These are phyloP conservation scores for Halotydeus destructor DNA, from an alignment of 1,140 invertebrate genomes.

Conservation along the genomic window DNA sequence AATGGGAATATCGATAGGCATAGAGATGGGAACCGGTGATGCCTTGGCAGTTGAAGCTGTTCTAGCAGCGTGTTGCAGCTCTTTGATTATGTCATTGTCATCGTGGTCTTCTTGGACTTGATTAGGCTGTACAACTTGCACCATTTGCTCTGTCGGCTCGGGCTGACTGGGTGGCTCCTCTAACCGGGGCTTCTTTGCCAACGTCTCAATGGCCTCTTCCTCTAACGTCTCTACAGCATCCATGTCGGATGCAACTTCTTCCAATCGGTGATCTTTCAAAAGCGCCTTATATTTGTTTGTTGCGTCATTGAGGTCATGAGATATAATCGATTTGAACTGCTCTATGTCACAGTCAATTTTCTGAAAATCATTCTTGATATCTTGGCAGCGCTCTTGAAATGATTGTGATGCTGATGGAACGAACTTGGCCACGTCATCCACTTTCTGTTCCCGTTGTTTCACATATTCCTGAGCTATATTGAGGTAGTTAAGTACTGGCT, in stretches of 20 bases:
- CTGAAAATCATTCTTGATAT: background rate
- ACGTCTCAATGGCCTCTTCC: too few relatives aligned
- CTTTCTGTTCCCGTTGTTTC: background rate
- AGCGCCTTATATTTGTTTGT: constrained; percentile 1
- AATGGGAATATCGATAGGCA: too few relatives aligned
- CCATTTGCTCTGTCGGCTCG: too few relatives aligned
- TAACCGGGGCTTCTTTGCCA: too few relatives aligned
- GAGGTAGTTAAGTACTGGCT: background rate
- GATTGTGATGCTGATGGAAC: background rate
- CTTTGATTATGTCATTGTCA: too few relatives aligned
- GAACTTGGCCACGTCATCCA: constrained; percentile 1
- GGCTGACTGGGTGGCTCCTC: too few relatives aligned
- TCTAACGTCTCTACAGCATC: background rate
- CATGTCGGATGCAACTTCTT: background rate
- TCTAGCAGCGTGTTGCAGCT: too few relatives aligned
- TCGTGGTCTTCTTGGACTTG: too few relatives aligned
- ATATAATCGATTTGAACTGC: background rate
- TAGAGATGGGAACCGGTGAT: too few relatives aligned
- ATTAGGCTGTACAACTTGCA: too few relatives aligned
- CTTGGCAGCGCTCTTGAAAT: background rate
- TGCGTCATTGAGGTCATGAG: background rate
- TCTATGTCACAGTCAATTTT: constrained; percentile 1
- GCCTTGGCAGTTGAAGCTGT: too few relatives aligned
- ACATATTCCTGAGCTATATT: constrained; percentile 4
- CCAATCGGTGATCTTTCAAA: background rate